phyloP scores from a whole-genome alignment of 2,888 invertebrate genomes.

The Mamestra brassicae region DNA sequence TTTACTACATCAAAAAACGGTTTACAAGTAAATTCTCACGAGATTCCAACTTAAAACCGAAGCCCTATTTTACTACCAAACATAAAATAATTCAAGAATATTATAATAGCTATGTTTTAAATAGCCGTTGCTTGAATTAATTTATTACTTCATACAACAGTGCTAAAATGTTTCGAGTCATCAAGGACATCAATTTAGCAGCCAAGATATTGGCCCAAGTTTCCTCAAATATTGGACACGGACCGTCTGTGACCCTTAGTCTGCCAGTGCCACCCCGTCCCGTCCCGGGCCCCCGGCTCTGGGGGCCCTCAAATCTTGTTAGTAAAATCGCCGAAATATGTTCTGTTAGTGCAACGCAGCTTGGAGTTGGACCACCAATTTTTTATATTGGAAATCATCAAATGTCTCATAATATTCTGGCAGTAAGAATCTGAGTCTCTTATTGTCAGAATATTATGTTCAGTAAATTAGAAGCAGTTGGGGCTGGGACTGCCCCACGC shows the following conservation, averaged over 20 bases:
- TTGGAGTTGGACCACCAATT: background rate
- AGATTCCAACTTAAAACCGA: background rate
- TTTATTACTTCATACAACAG: slow-evolving; percentile 18
- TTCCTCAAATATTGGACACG: slow-evolving; percentile 16
- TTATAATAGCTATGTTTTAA: background rate
- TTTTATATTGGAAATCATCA: too few relatives aligned
- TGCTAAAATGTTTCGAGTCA: slow-evolving; percentile 31
- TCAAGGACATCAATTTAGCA: slow-evolving; percentile 22
- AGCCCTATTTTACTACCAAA: slow-evolving; percentile 17
- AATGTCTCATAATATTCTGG: too few relatives aligned
- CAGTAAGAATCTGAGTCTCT: too few relatives aligned
- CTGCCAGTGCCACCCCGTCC: too few relatives aligned
- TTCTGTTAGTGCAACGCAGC: background rate
- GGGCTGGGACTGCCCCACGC: too few relatives aligned
- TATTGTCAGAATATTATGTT: too few relatives aligned
- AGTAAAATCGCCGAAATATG: background rate
- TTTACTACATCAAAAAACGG: background rate
- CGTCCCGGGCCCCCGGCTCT: background rate
- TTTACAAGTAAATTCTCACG: background rate
- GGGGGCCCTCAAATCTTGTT: background rate
- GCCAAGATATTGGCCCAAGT: slow-evolving; percentile 8
- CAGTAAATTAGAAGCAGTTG: too few relatives aligned
- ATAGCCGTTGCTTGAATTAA: slow-evolving; percentile 10
- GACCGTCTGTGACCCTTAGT: too few relatives aligned
- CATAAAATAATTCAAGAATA: slow-evolving; percentile 11